These are phyloP conservation scores for Drosophila emarginata DNA, from an alignment of 2,888 invertebrate species.

Conservation along the genomic window DNA sequence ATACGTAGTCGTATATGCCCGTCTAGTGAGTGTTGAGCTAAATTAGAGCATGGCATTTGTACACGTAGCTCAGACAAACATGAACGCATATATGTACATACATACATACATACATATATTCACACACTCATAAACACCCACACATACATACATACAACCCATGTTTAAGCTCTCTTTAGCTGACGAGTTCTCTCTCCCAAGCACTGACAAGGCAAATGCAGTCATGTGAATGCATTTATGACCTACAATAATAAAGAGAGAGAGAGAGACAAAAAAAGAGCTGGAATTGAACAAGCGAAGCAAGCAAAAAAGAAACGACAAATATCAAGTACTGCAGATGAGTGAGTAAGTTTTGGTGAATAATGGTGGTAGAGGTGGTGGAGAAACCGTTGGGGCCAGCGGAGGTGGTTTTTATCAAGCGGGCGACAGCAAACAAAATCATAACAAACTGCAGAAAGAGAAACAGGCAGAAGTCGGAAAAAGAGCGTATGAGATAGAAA, in stretches of 20 bases:
- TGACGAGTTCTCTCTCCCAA: conserved; percentile 3
- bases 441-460: conserved; percentile 21
- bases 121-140: conserved; percentile 18
- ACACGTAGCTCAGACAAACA: conserved; percentile 41
- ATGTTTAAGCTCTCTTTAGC: conserved; percentile 8
- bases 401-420: background rate
- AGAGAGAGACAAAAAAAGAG: conserved; percentile 22
- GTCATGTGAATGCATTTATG: conserved; percentile 73
- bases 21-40: background rate
- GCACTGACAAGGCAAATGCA: conserved; percentile 51
- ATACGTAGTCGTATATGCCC: background rate
- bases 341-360: background rate
- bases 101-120: conserved; percentile 9
- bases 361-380: background rate
- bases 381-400: background rate
- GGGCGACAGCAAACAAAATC: conserved; percentile 6
- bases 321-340: background rate
- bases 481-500: conserved; percentile 2
- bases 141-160: conserved; percentile 8
- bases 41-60: conserved; percentile 40
- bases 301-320: conserved; percentile 18
- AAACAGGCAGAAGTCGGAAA: background rate
- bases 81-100: conserved; percentile 7
- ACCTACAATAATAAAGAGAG: conserved; percentile 70
- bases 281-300: conserved; percentile 34